Evolutionary conservation across 2,113 vertebrate genomes (phyloP), one percentile per base, ranked within the genome.

Genomic region (Dromas ardeola): DNA sequence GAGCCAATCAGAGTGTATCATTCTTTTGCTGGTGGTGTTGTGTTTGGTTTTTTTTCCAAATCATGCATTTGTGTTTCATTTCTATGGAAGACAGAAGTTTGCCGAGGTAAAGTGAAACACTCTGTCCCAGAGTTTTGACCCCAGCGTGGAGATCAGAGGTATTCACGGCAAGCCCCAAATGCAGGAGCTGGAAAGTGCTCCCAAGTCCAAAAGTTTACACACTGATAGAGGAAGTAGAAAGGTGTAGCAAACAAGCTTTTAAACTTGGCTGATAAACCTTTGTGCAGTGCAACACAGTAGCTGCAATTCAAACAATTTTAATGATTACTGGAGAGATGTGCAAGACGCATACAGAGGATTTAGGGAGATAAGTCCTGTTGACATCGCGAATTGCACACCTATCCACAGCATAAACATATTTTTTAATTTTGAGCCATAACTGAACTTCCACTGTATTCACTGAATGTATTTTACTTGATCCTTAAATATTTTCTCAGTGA

Each of bases 1-100:
- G 5, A 87, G 21, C 50, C 8, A 81, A 74, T 15, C 11, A 3
- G 6, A 42, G 1, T 17, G 4, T 16, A 25, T 30, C 1, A 1
- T 2, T 15, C 49, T 27, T 19, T 43, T 10, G 23, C 23, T 86
- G 4, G 2, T 32, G 11, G 2, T 42, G 13, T 7, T 10, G 32
- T 11, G 11, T 49, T 45, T 30, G 6, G 0, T 2, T 15, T 52
- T 67, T 63, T 59, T 8, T 6, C 8, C 6, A 74, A 38, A 43
- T 34, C 8, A 52, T 38, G 18, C 2, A 58, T 47, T 65, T 73
- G 4, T 11, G 17, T 34, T 73, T 76, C 5, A 32, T 88, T 59
- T 76, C 49, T 36, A 42, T 13, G 8, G 12, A 77, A 74, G 82
- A 6, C 6, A 76, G 15, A 76, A 50, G 3, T 45, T 74, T 85